phyloP scores from a whole-genome alignment of 2,888 invertebrate genomes.

The Laothoe populi region DNA sequence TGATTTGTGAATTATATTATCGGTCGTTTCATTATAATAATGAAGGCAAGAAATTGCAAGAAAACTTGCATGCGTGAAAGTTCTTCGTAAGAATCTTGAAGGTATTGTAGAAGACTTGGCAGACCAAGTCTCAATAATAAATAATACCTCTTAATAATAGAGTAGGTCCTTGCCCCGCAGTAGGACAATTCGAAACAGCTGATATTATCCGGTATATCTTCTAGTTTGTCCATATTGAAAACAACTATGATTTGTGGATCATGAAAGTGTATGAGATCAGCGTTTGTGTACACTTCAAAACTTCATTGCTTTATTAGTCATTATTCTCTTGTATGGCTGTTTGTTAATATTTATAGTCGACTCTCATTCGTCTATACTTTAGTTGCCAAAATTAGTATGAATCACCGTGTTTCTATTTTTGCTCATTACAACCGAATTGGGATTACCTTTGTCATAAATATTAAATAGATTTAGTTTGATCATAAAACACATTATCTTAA shows the following conservation, averaged over 20 bases:
- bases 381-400: slow-evolving; percentile 25
- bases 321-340: slow-evolving; percentile 23
- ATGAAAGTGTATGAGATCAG: neutral
- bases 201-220: too few relatives aligned
- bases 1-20: too few relatives aligned
- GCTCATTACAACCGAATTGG: slow-evolving; percentile 60
- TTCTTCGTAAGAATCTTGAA: too few relatives aligned
- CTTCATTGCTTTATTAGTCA: neutral
- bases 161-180: too few relatives aligned
- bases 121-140: too few relatives aligned
- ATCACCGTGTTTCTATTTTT: slow-evolving; percentile 53
- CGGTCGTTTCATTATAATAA: too few relatives aligned
- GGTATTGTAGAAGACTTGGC: too few relatives aligned
- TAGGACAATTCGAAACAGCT: too few relatives aligned
- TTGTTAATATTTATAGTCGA: slow-evolving; percentile 27
- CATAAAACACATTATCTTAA: slow-evolving; percentile 31
- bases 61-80: too few relatives aligned
- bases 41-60: too few relatives aligned
- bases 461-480: neutral
- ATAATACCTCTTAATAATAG: too few relatives aligned
- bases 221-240: too few relatives aligned
- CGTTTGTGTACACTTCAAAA: slow-evolving; percentile 13
- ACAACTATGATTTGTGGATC: neutral
- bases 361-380: slow-evolving; percentile 7
- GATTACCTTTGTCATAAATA: slow-evolving; percentile 44